Evolutionary conservation across 1,140 invertebrate genomes (phyloP).

Genomic region (Diorhabda sublineata): DNA sequence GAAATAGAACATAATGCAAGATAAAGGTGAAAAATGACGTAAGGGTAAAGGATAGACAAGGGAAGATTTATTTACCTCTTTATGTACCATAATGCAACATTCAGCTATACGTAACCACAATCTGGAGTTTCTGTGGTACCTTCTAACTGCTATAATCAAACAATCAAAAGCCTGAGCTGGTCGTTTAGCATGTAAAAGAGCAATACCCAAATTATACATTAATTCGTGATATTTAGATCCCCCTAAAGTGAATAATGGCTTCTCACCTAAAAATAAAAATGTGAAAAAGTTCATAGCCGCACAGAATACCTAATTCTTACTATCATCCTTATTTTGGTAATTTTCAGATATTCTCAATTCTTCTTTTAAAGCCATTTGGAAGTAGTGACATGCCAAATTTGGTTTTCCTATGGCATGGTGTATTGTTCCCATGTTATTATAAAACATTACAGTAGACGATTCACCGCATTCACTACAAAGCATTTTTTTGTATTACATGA

Average conservation of each 20-base stretch:
- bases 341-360: constrained; percentile 59
- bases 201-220: constrained; percentile 88
- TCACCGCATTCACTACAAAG: constrained; percentile 57
- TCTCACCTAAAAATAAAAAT: constrained; percentile 31
- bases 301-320: constrained; percentile 13
- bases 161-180: constrained; percentile 85
- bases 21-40: no score
- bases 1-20: no score
- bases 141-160: constrained; percentile 80
- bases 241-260: constrained; percentile 57
- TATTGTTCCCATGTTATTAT: constrained; percentile 87
- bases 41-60: no score
- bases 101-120: constrained; percentile 92
- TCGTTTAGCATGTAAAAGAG: constrained; percentile 75
- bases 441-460: constrained; percentile 66
- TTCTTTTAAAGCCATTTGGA: constrained; percentile 78
- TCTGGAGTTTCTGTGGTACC: constrained; percentile 81
- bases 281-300: not conserved
- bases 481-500: not conserved
- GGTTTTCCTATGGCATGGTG: constrained; percentile 84
- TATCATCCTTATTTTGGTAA: constrained; percentile 36
- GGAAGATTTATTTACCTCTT: constrained; percentile 52
- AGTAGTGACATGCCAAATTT: constrained; percentile 78
- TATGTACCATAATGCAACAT: constrained; percentile 76
- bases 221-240: constrained; percentile 69